Evolutionary conservation across 2,797 vertebrate species (phyloP).

Genomic region (Ciconia nigra): DNA sequence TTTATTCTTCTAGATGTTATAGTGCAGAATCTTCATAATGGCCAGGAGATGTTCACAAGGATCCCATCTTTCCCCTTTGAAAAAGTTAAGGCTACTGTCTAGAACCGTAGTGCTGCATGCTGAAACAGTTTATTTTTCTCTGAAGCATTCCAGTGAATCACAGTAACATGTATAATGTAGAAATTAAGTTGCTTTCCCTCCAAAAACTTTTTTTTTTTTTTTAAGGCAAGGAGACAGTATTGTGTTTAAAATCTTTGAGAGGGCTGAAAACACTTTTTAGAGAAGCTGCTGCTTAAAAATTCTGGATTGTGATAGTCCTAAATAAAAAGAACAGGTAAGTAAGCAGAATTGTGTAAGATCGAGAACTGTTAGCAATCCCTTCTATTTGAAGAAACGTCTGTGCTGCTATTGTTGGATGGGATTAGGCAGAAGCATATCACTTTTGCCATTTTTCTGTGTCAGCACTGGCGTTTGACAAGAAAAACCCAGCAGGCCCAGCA

Average conservation of each 20-base stretch:
- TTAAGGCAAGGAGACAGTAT: not conserved
- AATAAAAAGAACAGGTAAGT: not conserved
- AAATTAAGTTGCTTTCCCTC: not conserved
- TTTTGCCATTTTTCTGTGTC: constrained; percentile 27
- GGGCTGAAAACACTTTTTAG: not conserved
- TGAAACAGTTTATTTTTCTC: not conserved
- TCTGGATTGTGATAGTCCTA: not conserved
- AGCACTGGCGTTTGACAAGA: constrained; percentile 4
- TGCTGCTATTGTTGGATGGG: not conserved
- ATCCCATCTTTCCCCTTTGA: not conserved
- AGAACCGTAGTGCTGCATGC: not conserved
- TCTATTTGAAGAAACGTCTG: not conserved
- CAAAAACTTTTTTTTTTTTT: not conserved
- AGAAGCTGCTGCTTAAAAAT: not conserved
- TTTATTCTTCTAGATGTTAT: not conserved
- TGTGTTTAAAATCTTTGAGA: not conserved
- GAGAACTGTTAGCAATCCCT: not conserved
- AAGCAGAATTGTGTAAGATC: not conserved
- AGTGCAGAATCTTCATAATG: not conserved
- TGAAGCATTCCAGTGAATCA: not conserved
- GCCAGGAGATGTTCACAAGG: not conserved
- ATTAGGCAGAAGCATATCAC: constrained; percentile 1
- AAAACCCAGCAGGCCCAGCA: constrained; percentile 1
- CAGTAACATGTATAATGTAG: not conserved
- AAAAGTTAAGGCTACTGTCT: not conserved